Percentiles rank a stretch among this genome's conserved stretches.
These are phyloP conservation scores for Thripadectes ignobilis DNA, from an alignment of 2,797 vertebrate species.

Conservation along the genomic window DNA sequence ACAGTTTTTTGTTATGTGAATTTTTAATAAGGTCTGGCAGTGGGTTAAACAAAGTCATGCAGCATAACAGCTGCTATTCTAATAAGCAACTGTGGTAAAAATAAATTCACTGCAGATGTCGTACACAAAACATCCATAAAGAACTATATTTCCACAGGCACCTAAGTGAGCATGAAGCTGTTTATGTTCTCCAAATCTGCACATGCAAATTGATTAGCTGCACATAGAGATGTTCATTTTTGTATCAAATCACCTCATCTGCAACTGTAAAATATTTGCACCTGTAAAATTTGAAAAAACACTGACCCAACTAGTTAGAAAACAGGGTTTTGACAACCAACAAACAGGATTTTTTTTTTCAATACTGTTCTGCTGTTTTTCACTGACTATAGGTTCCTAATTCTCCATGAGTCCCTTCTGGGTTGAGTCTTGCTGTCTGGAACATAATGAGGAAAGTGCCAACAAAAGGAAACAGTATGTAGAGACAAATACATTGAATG, in stretches of 20 bases:
- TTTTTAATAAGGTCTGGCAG: neutral
- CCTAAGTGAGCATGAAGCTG: constrained; percentile 34
- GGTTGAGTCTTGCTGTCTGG: neutral
- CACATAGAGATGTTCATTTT: neutral
- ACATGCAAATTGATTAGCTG: neutral
- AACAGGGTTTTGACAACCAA: neutral
- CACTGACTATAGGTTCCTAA: neutral
- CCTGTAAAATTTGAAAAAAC: neutral
- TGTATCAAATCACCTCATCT: neutral
- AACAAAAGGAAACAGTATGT: neutral
- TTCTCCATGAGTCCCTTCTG: neutral
- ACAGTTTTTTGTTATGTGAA: neutral
- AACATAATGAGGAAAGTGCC: neutral
- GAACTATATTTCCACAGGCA: neutral
- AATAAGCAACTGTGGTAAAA: neutral
- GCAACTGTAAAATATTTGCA: neutral
- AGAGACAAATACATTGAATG: neutral
- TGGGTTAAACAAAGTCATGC: neutral
- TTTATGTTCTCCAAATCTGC: constrained; percentile 15
- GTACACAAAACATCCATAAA: neutral
- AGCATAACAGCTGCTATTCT: neutral
- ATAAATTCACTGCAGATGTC: constrained; percentile 4
- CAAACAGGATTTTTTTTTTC: neutral
- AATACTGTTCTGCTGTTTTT: neutral
- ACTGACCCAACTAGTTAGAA: neutral